Evolutionary conservation across 2,113 vertebrate genomes (phyloP).

Genomic region (Diadophis punctatus): DNA sequence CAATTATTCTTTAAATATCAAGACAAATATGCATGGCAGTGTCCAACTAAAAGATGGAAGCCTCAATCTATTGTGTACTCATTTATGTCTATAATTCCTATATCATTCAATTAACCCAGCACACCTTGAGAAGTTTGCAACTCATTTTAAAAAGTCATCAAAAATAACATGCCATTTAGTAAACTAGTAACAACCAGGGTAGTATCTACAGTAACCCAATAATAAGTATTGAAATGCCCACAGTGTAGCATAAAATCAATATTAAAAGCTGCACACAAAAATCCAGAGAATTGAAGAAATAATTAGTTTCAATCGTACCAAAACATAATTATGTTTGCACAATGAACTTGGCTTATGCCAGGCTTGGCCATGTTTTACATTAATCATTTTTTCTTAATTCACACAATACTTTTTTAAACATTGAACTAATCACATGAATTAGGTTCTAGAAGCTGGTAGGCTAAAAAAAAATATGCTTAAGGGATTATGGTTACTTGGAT

Average conservation of each 20-base stretch:
- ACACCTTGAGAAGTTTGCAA: neutral
- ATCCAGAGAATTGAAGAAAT: neutral
- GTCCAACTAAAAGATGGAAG: neutral
- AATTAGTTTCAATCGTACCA: neutral
- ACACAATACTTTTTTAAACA: neutral
- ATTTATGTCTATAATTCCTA: neutral
- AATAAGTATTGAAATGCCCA: neutral
- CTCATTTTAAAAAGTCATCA: neutral
- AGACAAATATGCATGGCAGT: neutral
- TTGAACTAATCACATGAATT: neutral
- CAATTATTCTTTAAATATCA: neutral
- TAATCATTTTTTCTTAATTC: neutral
- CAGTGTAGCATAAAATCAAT: neutral
- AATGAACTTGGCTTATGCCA: neutral
- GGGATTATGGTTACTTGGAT: neutral
- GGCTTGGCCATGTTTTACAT: neutral
- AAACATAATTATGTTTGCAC: neutral
- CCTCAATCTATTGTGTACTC: neutral
- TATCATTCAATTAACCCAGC: neutral
- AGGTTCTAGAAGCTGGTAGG: neutral
- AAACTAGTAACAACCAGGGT: neutral
- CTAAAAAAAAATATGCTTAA: neutral
- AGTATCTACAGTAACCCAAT: neutral
- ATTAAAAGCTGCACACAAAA: neutral
- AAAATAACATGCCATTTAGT: neutral